Evolutionary conservation across 2,888 invertebrate genomes (phyloP), one percentile per base, ranked within the genome.

Genomic region (Drosophila mimica): DNA sequence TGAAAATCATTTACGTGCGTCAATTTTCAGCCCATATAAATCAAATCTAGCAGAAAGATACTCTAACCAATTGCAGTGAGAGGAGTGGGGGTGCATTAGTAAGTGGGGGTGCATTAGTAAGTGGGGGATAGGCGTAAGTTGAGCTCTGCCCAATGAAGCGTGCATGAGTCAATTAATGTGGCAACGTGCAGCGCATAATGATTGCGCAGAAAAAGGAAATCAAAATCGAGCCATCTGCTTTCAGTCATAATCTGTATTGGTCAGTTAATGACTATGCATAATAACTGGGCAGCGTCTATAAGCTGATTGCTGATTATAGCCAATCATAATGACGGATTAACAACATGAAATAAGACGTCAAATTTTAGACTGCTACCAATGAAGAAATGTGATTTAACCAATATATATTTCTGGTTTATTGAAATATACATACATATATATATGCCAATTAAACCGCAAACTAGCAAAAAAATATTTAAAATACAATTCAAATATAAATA

Each of bases 1-100:
- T 89, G 79, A 88, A 88, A 89, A 81, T 82, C 79, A 88, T 88
- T 88, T 89, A 88, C 88, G 89, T 89, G 86, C 74, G 83, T 76
- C 86, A 89, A 89, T 89, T 88, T 76, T 75, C 79, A 73, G 74
- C 65, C 73, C 81, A 88, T 85, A 78, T 83, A 81, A 81, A 83
- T 75, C 74, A 83, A 79, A 87, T 87, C 85, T 83, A 81, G 73
- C 82, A 79, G 74, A 83, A 84, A 74, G 59, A 65, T 82, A 67
- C 56, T 53, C 40, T 48, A 38, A 33, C 8, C 59, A 51, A 53
- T 49, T 46, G 40, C 56, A 56, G 5, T 2, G 20, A 17, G 8
- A 15, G 6, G 4, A 6, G 8, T 20, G 6, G 48, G 15, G 4
- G 17, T n/a, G n/a, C n/a, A n/a, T n/a, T n/a, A n/a, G n/a, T n/a